These are phyloP conservation scores for Cosmorhoe ocellata DNA, from an alignment of 2,888 invertebrate species.

Conservation along the genomic window DNA sequence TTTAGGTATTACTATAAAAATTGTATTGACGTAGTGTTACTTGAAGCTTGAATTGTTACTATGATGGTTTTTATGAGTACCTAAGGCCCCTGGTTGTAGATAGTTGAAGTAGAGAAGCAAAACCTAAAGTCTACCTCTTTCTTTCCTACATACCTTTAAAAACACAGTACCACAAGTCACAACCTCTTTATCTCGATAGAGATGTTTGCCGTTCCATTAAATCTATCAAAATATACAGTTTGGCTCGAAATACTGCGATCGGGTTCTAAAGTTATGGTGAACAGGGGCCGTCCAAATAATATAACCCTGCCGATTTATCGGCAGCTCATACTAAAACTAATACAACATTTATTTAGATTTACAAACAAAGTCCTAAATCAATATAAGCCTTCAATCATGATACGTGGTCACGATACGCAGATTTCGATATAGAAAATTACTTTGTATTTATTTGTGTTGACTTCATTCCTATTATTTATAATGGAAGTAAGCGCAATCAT, in stretches of 20 bases:
- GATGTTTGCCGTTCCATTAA: conserved; percentile 66
- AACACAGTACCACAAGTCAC: not conserved
- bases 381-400: conserved; percentile 34
- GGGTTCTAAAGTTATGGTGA: conserved; percentile 58
- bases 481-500: conserved; percentile 55
- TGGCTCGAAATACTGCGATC: conserved; percentile 64
- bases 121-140: no score
- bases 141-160: not conserved
- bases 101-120: no score
- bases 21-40: no score
- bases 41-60: no score
- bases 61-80: no score
- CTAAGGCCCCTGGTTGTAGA: no score
- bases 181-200: conserved; percentile 26
- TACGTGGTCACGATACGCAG: conserved; percentile 46
- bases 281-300: conserved; percentile 56
- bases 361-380: conserved; percentile 58
- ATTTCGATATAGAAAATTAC: conserved; percentile 49
- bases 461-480: conserved; percentile 56
- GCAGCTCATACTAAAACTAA: conserved; percentile 61
- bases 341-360: conserved; percentile 51
- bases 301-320: conserved; percentile 72
- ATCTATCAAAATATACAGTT: conserved; percentile 57
- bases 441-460: conserved; percentile 43
- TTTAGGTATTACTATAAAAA: no score